Base-by-base conservation (phyloP, 2,113 vertebrate genomes). In the Spea multiplicata region DNA sequence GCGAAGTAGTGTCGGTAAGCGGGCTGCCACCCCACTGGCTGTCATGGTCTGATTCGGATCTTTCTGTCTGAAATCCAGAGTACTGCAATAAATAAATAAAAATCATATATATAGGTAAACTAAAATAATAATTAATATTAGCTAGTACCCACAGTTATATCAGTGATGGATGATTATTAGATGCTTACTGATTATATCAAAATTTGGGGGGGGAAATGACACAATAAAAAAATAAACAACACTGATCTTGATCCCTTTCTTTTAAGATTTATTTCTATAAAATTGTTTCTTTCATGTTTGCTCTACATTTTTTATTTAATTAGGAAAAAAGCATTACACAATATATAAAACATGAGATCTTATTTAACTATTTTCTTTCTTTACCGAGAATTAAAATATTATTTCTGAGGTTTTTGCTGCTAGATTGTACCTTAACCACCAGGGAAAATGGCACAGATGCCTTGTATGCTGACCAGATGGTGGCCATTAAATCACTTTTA, bases 11-110 rank as follows among this genome's bases (percentile, higher is more conserved):
- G 66, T 97, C 96, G 0, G 95, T 97, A 80, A 97, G 87, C 0
- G 96, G 96, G 64, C 95, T 98, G 69, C 95, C 95, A 0, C 95
- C 96, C 96, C 97, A 98, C 3, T 95, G 95, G 82, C 96, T 97
- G 79, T 97, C 97, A 3, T 95, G 96, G 83, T 98, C 96, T 0
- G 96, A 98, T 82, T 98, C 97, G 0, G 96, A 96, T 46, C 96
- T 92, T 83, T 98, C 97, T 0, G 93, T 90, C 84, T 95, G 95
- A 87, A 98, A 98, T 83, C 95, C 94, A 5, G 95, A 89, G 86
- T 95, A 98, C 96, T 99, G 88, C 49, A 90, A 88, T 77, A 84
- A 13, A 59, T 59, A 14, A 50, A 57, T 49, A 45, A 66, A 59
- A 59, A 12, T 8, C 6, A 59, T 4, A 59, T 8, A 3, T 13